Conservation (phyloP, 2,113 vertebrate genomes). For the Illadopsis cleaveri region DNA sequence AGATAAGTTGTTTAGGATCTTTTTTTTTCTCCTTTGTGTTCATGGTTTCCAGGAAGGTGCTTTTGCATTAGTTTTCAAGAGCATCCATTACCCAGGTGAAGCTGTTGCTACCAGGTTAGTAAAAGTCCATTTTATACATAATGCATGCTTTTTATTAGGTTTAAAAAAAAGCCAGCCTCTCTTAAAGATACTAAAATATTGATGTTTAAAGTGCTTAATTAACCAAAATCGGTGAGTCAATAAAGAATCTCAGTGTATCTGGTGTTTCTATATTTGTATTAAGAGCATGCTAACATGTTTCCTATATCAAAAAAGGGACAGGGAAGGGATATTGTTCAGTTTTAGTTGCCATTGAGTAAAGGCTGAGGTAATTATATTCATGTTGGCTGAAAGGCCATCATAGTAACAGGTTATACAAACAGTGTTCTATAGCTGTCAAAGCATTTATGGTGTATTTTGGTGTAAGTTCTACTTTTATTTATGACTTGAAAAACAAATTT, state of each 20-base stretch:
- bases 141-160: not conserved
- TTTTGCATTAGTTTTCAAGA: constrained; percentile 95
- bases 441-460: not conserved
- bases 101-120: constrained; percentile 91
- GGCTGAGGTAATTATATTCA: not conserved
- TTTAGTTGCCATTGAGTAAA: not conserved
- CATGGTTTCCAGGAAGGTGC: constrained; percentile 86
- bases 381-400: not conserved
- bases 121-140: not conserved
- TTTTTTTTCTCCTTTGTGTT: not conserved
- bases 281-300: not conserved
- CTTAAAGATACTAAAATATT: not conserved
- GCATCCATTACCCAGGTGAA: constrained; percentile 90
- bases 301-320: not conserved
- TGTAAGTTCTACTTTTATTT: not conserved
- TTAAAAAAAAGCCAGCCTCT: not conserved
- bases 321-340: not conserved
- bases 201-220: not conserved
- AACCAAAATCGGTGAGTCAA: not conserved
- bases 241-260: not conserved
- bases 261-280: not conserved
- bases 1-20: not conserved
- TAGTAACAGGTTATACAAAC: not conserved
- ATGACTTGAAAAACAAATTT: not conserved
- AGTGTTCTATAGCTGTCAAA: not conserved